phyloP scores from a whole-genome alignment of 37 sponge, comb jelly and placozoan genomes.

The Halichondria panicea region DNA sequence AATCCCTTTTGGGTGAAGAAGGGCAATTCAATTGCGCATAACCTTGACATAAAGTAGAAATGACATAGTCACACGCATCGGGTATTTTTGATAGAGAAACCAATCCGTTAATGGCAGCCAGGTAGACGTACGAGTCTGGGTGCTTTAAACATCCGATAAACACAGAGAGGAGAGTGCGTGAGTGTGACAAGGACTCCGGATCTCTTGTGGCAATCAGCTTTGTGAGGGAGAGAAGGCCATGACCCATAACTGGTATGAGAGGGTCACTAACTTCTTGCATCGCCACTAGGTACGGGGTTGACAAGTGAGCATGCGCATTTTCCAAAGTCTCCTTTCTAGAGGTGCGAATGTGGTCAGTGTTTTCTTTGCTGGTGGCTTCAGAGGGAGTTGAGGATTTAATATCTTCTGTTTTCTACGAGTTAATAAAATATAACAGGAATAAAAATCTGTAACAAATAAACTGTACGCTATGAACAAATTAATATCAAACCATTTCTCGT shows the following conservation, averaged over 20 bases:
- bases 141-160: slow-evolving; percentile 63
- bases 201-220: slow-evolving; percentile 64
- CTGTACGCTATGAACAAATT: no score
- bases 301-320: not conserved
- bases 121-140: slow-evolving; percentile 82
- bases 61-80: no score
- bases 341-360: not conserved
- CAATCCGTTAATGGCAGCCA: slow-evolving; percentile 87
- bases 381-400: not conserved
- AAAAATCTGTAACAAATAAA: no score
- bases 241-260: slow-evolving; percentile 65
- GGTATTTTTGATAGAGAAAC: slow-evolving; percentile 61
- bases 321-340: not conserved
- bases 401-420: not conserved
- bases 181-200: slow-evolving; percentile 26
- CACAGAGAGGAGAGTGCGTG: slow-evolving; percentile 20
- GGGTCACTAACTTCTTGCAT: slow-evolving; percentile 49
- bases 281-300: slow-evolving; percentile 29
- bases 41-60: slow-evolving; percentile 40
- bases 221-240: slow-evolving; percentile 66
- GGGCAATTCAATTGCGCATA: slow-evolving; percentile 32
- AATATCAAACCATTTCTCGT: no score
- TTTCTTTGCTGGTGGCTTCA: not conserved
- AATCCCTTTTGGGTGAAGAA: not conserved
- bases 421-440: no score